Evolutionary conservation across 2,888 invertebrate genomes (phyloP), one percentile per base, ranked within the genome.

Genomic region (Eupithecia subfuscata): DNA sequence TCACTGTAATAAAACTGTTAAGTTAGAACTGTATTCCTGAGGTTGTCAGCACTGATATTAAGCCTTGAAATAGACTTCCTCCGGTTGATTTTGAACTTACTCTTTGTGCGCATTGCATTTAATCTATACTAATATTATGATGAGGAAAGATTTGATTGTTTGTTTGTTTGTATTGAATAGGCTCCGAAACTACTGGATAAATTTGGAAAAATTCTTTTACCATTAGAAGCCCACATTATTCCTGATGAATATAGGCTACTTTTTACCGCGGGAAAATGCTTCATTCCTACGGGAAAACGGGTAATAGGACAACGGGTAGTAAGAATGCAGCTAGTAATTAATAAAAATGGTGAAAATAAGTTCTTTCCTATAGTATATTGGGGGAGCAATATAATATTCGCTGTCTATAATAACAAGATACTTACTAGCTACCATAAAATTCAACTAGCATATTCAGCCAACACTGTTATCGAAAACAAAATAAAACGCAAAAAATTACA

Each of bases 1-100:
- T 71, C 73, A 76, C 76, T 74, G n/a, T 68, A 45, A 67, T 67
- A 40, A 18, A 37, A 67, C 65, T 40, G 40, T n/a, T 40, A 40
- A 67, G n/a, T 40, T n/a, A 67, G 25, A 60, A 25, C 25, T 14
- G 60, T 60, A 14, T 60, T 60, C 14, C 25, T 60, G 25, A 60
- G 25, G 25, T 60, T 25, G 1, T 14, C 25, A 6, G 9, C 25
- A 60, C 22, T 60, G 25, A 25, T 14, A 52, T 52, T n/a, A 25
- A 25, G 25, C 12, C 14, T 25, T 25, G 60, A 25, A 60, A 60
- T 60, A 5, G 14, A 12, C 22, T 12, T 56, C 25, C 25, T 12
- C 9, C 2, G 25, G 5, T 25, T 60, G 12, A 60, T 25, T 60
- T 25, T 25, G 60, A 60, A 60, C 2, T 60, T 25, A 60, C 12